These are phyloP conservation scores for Apus apus DNA, from an alignment of 2,113 vertebrate genomes.

Conservation along the genomic window DNA sequence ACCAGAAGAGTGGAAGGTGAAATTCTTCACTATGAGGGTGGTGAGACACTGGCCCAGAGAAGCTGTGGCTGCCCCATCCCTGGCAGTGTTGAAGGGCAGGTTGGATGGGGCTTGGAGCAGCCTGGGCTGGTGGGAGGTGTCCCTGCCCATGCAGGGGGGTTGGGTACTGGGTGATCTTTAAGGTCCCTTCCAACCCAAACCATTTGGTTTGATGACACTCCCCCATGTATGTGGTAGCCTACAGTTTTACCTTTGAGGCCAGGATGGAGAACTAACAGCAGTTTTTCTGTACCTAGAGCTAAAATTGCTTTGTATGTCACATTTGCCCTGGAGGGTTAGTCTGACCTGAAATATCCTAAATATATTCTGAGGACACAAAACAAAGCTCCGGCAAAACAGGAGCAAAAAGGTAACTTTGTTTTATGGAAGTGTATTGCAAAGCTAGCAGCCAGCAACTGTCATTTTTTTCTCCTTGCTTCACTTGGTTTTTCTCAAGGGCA, in stretches of 20 bases:
- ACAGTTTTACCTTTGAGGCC: background rate
- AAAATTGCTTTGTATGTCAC: background rate
- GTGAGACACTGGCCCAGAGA: no score
- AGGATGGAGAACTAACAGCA: background rate
- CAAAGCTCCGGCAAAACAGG: background rate
- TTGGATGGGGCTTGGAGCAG: no score
- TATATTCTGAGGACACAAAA: background rate
- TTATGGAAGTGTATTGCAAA: background rate
- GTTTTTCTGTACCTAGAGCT: background rate
- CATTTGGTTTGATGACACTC: background rate
- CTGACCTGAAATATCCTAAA: constrained; percentile 38
- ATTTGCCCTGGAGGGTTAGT: background rate
- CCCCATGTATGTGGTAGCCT: background rate
- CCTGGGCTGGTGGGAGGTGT: no score
- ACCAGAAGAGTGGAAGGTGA: background rate
- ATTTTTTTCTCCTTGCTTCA: background rate
- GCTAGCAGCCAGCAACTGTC: background rate
- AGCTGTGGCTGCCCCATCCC: no score
- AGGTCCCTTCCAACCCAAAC: no score
- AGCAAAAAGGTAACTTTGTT: background rate
- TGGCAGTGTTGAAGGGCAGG: no score
- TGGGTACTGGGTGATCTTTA: no score
- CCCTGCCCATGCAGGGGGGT: no score
- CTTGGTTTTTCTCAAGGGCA: background rate
- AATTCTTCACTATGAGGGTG: no score